Conservation (phyloP, 2,888 invertebrate species). For the Philhelius pedissequus region DNA sequence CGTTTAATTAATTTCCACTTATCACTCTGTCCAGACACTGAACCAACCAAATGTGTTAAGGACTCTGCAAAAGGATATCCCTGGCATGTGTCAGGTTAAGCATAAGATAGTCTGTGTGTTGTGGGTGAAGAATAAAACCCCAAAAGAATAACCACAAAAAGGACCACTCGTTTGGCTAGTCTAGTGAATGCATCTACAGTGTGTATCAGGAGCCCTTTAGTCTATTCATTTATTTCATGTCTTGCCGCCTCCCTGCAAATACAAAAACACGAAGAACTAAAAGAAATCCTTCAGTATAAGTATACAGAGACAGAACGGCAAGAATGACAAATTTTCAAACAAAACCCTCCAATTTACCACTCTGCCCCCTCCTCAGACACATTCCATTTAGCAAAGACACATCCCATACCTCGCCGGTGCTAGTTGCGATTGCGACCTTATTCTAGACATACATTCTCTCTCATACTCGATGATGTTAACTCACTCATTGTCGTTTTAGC, state of each 20-base stretch:
- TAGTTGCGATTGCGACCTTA: neutral
- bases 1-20: slow-evolving; percentile 77
- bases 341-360: slow-evolving; percentile 23
- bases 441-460: neutral
- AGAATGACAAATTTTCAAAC: slow-evolving; percentile 61
- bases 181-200: slow-evolving; percentile 9
- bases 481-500: slow-evolving; percentile 55
- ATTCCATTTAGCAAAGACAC: slow-evolving; percentile 45
- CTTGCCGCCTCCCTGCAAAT: neutral
- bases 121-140: slow-evolving; percentile 11
- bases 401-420: neutral
- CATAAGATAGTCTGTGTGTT: slow-evolving; percentile 10
- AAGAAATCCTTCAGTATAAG: slow-evolving; percentile 43
- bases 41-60: slow-evolving; percentile 17
- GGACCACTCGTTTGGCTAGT: neutral
- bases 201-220: slow-evolving; percentile 30
- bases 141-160: slow-evolving; percentile 43
- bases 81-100: slow-evolving; percentile 45
- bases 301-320: slow-evolving; percentile 31
- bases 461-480: slow-evolving; percentile 44
- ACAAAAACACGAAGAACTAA: slow-evolving; percentile 9
- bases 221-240: slow-evolving; percentile 56
- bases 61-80: neutral
- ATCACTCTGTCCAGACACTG: slow-evolving; percentile 71
- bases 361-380: slow-evolving; percentile 7